Evolutionary conservation across 2,797 vertebrate species (phyloP).

Genomic region (Periparus ater): DNA sequence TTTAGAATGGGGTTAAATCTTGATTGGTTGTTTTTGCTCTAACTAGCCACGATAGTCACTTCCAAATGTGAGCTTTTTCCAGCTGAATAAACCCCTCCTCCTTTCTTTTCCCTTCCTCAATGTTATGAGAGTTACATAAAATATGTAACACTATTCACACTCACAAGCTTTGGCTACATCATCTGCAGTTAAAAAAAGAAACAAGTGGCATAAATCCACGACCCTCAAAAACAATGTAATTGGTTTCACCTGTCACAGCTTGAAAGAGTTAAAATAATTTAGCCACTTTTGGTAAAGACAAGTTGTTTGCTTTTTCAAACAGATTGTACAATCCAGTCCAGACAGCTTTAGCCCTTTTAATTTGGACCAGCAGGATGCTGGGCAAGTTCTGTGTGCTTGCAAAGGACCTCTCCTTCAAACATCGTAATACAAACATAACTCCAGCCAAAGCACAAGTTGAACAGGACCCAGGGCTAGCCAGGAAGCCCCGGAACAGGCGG

Average conservation of each 20-base stretch:
- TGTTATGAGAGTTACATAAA: not conserved
- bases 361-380: not conserved
- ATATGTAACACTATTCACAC: not conserved
- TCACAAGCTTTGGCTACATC: not conserved
- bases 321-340: not conserved
- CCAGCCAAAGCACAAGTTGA: not conserved
- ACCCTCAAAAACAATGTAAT: not conserved
- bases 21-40: not conserved
- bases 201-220: not conserved
- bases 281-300: not conserved
- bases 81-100: not conserved
- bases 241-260: not conserved
- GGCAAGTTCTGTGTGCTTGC: not conserved
- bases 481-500: not conserved
- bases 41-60: not conserved
- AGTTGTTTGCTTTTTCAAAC: not conserved
- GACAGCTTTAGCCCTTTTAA: not conserved
- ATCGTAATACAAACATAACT: not conserved
- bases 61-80: not conserved
- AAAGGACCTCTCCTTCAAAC: not conserved
- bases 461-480: not conserved
- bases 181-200: not conserved
- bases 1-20: not conserved
- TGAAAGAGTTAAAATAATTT: constrained; percentile 4
- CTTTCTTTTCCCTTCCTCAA: not conserved